Base-by-base conservation (phyloP, 2,797 vertebrate species). In the Natrix natrix region DNA sequence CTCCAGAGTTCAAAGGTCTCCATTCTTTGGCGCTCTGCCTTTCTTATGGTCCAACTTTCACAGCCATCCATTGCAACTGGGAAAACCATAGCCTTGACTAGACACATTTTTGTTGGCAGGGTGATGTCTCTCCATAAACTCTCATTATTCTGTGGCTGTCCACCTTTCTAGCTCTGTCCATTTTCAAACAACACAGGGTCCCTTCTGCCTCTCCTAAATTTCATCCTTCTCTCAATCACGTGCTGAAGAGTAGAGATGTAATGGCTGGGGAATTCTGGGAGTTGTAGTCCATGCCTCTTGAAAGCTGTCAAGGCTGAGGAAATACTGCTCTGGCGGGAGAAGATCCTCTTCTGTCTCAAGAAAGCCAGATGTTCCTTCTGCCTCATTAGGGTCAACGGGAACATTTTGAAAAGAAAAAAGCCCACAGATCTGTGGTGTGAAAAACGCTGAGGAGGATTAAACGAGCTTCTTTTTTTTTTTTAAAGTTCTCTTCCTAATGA, bases 401-500 rank as follows among this genome's bases (percentile, higher is more conserved):
- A 52, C 78, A 0, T 11, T 88, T 78, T 86, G 20, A 6, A 91
- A 92, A 89, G 4, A 57, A 66, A 91, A 93, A 93, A 91, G 61
- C 78, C 86, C 69, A 16, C 86, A 56, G 2, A 92, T 56, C 48
- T 94, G 87, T 55, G 2, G 54, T 28, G 69, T 32, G 48, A 93
- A 11, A 93, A 60, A 60, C 32, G 12, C 92, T 57, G 59, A 57
- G 7, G 90, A 87, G 89, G 60, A 60, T 22, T 52, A 78, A 55
- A 13, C 24, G 43, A 26, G 11, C 7, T n/a, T 95, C n/a, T 94
- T 95, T 94, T 37, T 37, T 37, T 37, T 37, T 54, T 95, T 93
- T 56, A 16, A 16, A 55, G 86, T 74, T 60, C 61, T 87, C 0
- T 59, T 86, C 63, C 57, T 91, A 86, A 0, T n/a, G 48, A 20